These are phyloP conservation scores for Eilema sororculum DNA, from an alignment of 2,888 invertebrate species.

Conservation along the genomic window DNA sequence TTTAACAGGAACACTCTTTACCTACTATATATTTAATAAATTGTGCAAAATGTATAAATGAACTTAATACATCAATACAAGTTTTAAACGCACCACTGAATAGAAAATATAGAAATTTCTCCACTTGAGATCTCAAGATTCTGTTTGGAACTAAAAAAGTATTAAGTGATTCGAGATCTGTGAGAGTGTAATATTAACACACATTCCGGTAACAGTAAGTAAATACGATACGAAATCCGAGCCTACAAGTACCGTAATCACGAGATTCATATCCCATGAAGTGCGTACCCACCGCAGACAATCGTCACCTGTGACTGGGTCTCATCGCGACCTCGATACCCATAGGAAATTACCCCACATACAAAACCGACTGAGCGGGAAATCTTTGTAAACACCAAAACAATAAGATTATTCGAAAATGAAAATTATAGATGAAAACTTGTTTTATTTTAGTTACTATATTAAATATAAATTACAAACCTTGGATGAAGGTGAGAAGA, in stretches of 20 bases:
- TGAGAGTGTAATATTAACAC: slow-evolving; percentile 22
- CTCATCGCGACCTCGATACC: slow-evolving; percentile 46
- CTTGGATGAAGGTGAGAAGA: slow-evolving; percentile 65
- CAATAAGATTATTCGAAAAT: slow-evolving; percentile 51
- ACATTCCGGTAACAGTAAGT: slow-evolving; percentile 40
- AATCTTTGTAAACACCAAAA: slow-evolving; percentile 52
- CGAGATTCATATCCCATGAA: slow-evolving; percentile 47
- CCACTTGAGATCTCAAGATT: not conserved
- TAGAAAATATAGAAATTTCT: not conserved
- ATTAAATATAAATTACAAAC: slow-evolving; percentile 50
- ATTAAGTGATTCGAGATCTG: slow-evolving; percentile 12
- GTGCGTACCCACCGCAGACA: slow-evolving; percentile 45
- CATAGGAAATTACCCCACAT: slow-evolving; percentile 52
- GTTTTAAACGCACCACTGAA: not conserved
- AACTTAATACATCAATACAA: not conserved
- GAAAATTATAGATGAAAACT: slow-evolving; percentile 29
- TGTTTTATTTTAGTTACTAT: slow-evolving; percentile 22
- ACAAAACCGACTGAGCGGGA: slow-evolving; percentile 43
- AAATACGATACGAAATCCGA: slow-evolving; percentile 44
- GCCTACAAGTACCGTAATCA: slow-evolving; percentile 43
- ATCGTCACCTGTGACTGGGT: slow-evolving; percentile 50
- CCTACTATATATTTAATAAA: not conserved
- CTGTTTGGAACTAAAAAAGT: not conserved
- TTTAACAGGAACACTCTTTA: not conserved
- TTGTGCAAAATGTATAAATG: not conserved